These are phyloP conservation scores for Dolichoris vasculosae DNA, from an alignment of 1,140 invertebrate genomes.

Conservation along the genomic window DNA sequence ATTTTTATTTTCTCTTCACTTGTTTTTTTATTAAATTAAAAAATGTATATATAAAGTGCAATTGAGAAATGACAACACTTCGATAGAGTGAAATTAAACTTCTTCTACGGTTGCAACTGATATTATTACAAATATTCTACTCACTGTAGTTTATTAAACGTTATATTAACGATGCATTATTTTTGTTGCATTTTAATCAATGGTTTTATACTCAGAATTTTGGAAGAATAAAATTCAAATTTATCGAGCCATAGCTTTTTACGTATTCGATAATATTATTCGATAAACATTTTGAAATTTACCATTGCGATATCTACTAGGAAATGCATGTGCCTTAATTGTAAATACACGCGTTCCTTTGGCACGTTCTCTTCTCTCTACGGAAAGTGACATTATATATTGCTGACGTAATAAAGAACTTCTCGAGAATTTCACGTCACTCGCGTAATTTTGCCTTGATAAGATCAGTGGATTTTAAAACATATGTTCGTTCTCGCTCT, in stretches of 20 bases:
- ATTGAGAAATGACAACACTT: too few species aligned
- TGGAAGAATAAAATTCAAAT: background rate
- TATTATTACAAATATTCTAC: background rate
- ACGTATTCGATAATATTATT: background rate
- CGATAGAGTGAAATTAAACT: too few species aligned
- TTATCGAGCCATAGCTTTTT: background rate
- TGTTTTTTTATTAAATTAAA: too few species aligned
- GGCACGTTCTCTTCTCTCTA: background rate
- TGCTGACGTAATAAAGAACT: slow-evolving; percentile 23
- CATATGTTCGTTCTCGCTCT: background rate
- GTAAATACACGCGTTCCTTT: background rate
- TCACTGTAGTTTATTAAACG: background rate
- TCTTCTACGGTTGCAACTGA: too few species aligned
- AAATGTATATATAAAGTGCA: too few species aligned
- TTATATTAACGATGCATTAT: background rate
- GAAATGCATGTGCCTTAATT: background rate
- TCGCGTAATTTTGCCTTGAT: slow-evolving; percentile 17
- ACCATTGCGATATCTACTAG: background rate
- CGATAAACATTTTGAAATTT: background rate
- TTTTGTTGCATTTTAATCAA: background rate
- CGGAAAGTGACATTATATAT: slow-evolving; percentile 1
- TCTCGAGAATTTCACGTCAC: slow-evolving; percentile 2
- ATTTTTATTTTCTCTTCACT: too few species aligned
- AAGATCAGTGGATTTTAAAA: background rate
- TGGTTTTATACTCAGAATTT: background rate